Evolutionary conservation across 2,888 invertebrate genomes (phyloP).

Genomic region (Anticlea derivata): DNA sequence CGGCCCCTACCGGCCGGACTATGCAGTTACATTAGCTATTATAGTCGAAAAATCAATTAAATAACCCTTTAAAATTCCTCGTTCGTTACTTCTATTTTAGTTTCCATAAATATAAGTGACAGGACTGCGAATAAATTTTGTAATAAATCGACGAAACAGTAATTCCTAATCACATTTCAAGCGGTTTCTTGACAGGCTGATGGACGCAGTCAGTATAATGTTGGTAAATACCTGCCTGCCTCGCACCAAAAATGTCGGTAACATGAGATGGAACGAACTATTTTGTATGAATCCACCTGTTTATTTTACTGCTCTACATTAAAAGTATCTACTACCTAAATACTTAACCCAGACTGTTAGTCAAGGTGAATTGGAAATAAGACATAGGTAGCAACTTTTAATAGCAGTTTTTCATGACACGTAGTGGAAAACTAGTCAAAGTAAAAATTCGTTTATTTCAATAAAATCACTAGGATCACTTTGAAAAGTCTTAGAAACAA

Average conservation of each 20-base stretch:
- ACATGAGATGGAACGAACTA: slow-evolving; percentile 7
- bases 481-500: no score
- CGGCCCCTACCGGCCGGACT: slow-evolving; percentile 17
- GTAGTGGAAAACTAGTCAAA: no score
- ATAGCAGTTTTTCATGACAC: no score
- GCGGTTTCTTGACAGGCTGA: slow-evolving; percentile 6
- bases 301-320: slow-evolving; percentile 5
- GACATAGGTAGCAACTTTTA: no score
- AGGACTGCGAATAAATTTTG: slow-evolving; percentile 17
- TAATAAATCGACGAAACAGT: slow-evolving; percentile 15
- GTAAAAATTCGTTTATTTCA: no score
- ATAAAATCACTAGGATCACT: no score
- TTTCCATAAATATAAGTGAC: slow-evolving; percentile 15
- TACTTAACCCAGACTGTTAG: background rate
- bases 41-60: slow-evolving; percentile 20
- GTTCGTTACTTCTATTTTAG: slow-evolving; percentile 20
- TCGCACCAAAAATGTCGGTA: slow-evolving; percentile 18
- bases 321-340: background rate
- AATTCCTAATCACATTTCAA: slow-evolving; percentile 11
- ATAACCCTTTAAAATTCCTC: slow-evolving; percentile 23
- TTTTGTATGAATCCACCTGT: slow-evolving; percentile 6
- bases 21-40: slow-evolving; percentile 24
- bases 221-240: slow-evolving; percentile 15
- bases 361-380: background rate
- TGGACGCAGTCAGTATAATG: slow-evolving; percentile 10